Conservation (phyloP, 2,888 invertebrate species). For the Hesperia comma region DNA sequence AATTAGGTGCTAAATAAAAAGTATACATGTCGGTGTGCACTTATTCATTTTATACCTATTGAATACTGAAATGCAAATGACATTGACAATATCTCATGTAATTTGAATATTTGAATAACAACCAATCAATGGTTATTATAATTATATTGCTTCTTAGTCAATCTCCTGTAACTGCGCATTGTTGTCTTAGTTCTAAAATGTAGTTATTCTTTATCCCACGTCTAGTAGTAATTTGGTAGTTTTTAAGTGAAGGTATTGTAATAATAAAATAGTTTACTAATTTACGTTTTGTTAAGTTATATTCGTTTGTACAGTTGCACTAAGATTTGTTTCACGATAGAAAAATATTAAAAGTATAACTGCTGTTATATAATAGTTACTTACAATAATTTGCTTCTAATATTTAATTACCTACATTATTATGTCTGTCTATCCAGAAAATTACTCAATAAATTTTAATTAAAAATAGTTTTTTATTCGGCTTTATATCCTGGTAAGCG, state of each 20-base stretch:
- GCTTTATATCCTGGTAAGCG: not conserved
- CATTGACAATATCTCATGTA: slow-evolving; percentile 72
- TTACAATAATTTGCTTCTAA: slow-evolving; percentile 67
- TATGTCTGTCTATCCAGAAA: slow-evolving; percentile 68
- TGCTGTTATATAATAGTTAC: slow-evolving; percentile 63
- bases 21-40: slow-evolving; percentile 71
- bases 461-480: slow-evolving; percentile 55
- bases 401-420: slow-evolving; percentile 54
- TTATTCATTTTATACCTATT: slow-evolving; percentile 64
- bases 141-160: slow-evolving; percentile 31
- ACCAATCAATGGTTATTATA: slow-evolving; percentile 27
- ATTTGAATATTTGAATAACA: slow-evolving; percentile 24
- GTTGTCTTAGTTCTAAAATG: slow-evolving; percentile 14
- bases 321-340: slow-evolving; percentile 63
- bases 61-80: slow-evolving; percentile 70
- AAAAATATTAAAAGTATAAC: slow-evolving; percentile 61
- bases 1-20: slow-evolving; percentile 78
- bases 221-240: slow-evolving; percentile 43
- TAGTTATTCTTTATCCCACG: slow-evolving; percentile 32
- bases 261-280: slow-evolving; percentile 31
- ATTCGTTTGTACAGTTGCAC: slow-evolving; percentile 77
- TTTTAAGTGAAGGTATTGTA: slow-evolving; percentile 29
- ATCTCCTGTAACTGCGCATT: slow-evolving; percentile 19
- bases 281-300: slow-evolving; percentile 38
- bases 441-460: slow-evolving; percentile 73